phyloP scores from a whole-genome alignment of 2,888 invertebrate species.

The Eristalis intricaria region DNA sequence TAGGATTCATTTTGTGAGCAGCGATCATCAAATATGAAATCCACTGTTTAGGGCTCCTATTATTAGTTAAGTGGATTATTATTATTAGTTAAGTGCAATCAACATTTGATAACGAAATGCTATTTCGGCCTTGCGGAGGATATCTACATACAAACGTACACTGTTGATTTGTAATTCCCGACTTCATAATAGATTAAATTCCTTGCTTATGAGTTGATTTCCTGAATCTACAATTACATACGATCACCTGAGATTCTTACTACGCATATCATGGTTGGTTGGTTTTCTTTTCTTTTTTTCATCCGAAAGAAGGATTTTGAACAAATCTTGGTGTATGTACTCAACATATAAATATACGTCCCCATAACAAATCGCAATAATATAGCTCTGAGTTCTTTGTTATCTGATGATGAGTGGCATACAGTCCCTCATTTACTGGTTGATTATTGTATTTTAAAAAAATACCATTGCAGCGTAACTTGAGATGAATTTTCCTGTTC shows the following conservation, averaged over 20 bases:
- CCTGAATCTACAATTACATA: constrained; percentile 69
- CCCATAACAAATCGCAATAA: constrained; percentile 43
- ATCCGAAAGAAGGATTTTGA: constrained; percentile 54
- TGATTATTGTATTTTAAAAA: constrained; percentile 68
- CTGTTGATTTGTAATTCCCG: background rate
- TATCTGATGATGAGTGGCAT: constrained; percentile 70
- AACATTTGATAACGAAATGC: background rate
- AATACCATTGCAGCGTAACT: constrained; percentile 71
- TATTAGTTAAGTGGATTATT: no score
- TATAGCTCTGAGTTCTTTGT: constrained; percentile 61
- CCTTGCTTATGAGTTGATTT: constrained; percentile 49
- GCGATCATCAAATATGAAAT: no score
- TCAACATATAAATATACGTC: constrained; percentile 15
- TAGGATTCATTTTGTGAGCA: no score
- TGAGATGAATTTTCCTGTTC: constrained; percentile 74
- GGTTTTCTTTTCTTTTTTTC: constrained; percentile 33
- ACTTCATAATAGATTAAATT: constrained; percentile 45
- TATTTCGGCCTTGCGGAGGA: background rate
- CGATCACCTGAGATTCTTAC: constrained; percentile 68
- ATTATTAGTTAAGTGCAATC: no score
- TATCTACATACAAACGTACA: background rate
- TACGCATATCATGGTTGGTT: constrained; percentile 63
- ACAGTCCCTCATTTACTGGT: constrained; percentile 70
- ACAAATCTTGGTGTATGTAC: constrained; percentile 20
- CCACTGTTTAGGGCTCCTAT: no score